Percentiles rank a stretch among this genome's conserved stretches.
These are phyloP conservation scores for Eulemur albifrons DNA, from an alignment of 2,797 vertebrate species.

Conservation along the genomic window DNA sequence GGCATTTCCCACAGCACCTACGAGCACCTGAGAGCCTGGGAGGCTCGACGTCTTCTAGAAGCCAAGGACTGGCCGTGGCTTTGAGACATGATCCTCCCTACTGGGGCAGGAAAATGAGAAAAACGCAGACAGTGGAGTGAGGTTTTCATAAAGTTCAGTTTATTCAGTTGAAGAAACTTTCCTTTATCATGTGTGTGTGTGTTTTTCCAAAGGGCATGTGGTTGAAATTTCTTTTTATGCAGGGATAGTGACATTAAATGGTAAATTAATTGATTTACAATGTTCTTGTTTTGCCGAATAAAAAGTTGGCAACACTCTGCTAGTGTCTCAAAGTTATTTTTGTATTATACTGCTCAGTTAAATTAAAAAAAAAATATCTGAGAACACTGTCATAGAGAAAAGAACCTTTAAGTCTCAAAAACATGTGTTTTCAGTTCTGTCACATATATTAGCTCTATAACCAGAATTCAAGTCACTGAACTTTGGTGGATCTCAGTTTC, in stretches of 20 bases:
- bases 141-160: neutral
- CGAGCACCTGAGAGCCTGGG: neutral
- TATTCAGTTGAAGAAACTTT: conserved; percentile 7
- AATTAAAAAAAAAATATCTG: neutral
- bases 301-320: conserved; percentile 21
- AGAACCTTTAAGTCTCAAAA: conserved; percentile 23
- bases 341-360: conserved; percentile 40
- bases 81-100: neutral
- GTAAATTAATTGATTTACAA: conserved; percentile 8
- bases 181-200: neutral
- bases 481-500: neutral
- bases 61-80: neutral
- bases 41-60: neutral
- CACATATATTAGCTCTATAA: neutral
- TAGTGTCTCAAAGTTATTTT: conserved; percentile 37
- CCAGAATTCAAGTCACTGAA: neutral
- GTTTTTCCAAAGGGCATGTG: neutral
- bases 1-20: neutral
- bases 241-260: conserved; percentile 36
- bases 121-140: neutral
- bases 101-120: neutral
- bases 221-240: conserved; percentile 13
- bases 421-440: neutral
- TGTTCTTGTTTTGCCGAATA: conserved; percentile 35
- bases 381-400: conserved; percentile 35